These are phyloP conservation scores for Itoplectis maculator DNA, from an alignment of 2,888 invertebrate species.

Conservation along the genomic window DNA sequence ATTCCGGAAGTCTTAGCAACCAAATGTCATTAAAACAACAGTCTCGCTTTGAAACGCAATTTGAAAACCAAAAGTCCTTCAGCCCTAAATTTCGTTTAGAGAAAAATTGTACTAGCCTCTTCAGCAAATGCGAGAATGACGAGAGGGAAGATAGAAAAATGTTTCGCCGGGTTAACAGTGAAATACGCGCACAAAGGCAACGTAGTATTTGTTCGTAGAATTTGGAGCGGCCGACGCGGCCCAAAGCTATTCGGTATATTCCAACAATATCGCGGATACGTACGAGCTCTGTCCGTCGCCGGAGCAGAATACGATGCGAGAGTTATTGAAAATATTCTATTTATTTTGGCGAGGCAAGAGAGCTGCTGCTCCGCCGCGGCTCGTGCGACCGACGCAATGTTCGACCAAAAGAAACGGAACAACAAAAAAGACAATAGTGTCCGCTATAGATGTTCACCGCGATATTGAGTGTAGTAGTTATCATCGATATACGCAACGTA, in stretches of 20 bases:
- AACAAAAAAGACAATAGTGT: not conserved
- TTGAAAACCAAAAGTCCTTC: constrained; percentile 50
- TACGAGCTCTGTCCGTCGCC: not conserved
- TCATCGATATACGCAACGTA: not conserved
- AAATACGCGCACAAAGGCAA: constrained; percentile 59
- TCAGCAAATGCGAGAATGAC: constrained; percentile 31
- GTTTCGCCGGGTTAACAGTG: not conserved
- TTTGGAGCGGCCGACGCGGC: constrained; percentile 18
- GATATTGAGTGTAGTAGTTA: not conserved
- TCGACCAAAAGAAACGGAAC: not conserved
- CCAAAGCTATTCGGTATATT: constrained; percentile 52
- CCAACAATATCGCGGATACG: constrained; percentile 24
- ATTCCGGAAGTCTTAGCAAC: no score
- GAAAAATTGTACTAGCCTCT: constrained; percentile 38
- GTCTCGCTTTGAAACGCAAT: not conserved
- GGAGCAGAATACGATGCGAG: not conserved
- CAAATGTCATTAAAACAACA: no score
- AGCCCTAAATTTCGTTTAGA: constrained; percentile 14
- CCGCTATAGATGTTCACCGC: no score
- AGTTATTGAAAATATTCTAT: constrained; percentile 14
- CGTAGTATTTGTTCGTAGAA: constrained; percentile 26
- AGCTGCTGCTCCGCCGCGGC: not conserved
- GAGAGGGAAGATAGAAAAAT: not conserved
- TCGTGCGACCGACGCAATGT: constrained; percentile 1
- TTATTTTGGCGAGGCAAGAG: not conserved